Evolutionary conservation across 2,113 vertebrate species (phyloP).

Genomic region (Pontoporia blainvillei): DNA sequence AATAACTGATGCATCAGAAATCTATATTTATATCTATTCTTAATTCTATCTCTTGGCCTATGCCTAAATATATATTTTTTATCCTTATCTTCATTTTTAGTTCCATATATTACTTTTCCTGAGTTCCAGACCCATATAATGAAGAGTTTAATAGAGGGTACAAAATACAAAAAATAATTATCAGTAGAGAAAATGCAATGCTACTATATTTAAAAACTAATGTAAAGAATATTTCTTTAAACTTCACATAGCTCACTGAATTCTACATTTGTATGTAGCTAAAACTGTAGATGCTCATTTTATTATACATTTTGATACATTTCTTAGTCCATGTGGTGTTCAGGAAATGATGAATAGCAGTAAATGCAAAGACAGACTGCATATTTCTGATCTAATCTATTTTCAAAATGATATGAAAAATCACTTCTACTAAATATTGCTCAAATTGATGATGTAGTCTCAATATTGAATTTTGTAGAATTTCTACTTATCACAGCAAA

Average conservation of each 20-base stretch:
- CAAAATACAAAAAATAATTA: neutral
- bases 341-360: neutral
- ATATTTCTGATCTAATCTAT: slow-evolving; percentile 25
- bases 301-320: neutral
- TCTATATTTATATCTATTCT: neutral
- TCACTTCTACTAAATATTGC: slow-evolving; percentile 47
- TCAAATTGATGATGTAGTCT: slow-evolving; percentile 49
- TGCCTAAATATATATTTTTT: neutral
- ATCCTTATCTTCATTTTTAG: neutral
- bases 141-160: neutral
- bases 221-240: neutral
- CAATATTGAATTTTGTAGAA: slow-evolving; percentile 55
- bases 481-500: slow-evolving; percentile 55
- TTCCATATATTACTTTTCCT: neutral
- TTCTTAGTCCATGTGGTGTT: neutral
- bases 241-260: neutral
- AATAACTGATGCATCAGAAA: neutral
- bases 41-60: neutral
- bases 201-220: neutral
- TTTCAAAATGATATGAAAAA: slow-evolving; percentile 51
- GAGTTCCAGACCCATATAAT: neutral
- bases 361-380: slow-evolving; percentile 5
- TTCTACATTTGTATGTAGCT: neutral
- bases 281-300: neutral
- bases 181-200: neutral